Conservation (phyloP, 2,888 invertebrate species). For the Mesochorus sp. region DNA sequence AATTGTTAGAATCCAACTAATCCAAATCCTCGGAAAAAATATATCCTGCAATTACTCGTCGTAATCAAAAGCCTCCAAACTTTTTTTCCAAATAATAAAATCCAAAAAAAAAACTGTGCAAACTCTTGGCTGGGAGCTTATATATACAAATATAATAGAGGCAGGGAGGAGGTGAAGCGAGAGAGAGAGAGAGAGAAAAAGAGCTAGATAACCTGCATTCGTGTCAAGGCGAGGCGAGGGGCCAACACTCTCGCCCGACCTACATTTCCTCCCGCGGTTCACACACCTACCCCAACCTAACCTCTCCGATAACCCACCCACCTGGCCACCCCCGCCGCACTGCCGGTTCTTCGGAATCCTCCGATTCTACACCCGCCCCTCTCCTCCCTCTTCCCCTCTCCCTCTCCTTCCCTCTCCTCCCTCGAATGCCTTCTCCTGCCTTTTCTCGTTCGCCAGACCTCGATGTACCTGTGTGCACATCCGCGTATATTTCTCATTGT, state of each 20-base stretch:
- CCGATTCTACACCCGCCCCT: slow-evolving; percentile 1
- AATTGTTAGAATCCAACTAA: too few species aligned
- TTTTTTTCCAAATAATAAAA: too few species aligned
- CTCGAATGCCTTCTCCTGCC: too few species aligned
- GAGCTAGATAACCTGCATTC: slow-evolving; percentile 76
- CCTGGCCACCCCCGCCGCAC: slow-evolving; percentile 51
- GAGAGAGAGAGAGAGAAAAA: slow-evolving; percentile 52
- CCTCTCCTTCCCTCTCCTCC: slow-evolving; percentile 7
- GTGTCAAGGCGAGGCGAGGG: slow-evolving; percentile 78
- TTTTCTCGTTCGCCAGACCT: too few species aligned
- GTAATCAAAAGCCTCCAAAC: too few species aligned
- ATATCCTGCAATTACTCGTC: too few species aligned
- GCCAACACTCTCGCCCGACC: slow-evolving; percentile 79
- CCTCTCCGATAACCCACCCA: slow-evolving; percentile 57
- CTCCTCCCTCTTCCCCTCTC: too few species aligned
- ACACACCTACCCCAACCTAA: slow-evolving; percentile 65
- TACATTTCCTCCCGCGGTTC: slow-evolving; percentile 71
- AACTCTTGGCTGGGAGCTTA: too few species aligned
- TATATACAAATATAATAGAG: too few species aligned
- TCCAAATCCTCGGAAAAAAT: too few species aligned
- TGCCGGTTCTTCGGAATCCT: slow-evolving; percentile 50
- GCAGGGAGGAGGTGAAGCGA: slow-evolving; percentile 12
- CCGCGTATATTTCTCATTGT: slow-evolving; percentile 10
- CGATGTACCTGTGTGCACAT: slow-evolving; percentile 1
- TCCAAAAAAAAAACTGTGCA: too few species aligned